phyloP scores from a whole-genome alignment of 2,888 invertebrate species.

The Nemapogon koenigi region DNA sequence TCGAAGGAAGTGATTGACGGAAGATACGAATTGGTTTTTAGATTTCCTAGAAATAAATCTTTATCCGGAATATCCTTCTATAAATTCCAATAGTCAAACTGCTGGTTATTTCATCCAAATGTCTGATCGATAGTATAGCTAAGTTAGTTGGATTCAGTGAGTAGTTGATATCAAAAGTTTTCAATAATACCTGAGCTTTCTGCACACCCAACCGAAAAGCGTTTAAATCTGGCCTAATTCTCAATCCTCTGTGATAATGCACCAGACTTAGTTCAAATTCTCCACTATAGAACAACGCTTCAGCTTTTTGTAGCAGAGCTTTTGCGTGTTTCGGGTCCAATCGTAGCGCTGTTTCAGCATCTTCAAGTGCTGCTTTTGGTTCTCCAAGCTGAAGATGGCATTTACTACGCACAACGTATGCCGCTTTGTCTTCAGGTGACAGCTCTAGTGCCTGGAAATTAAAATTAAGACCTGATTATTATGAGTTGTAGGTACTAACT shows the following conservation, averaged over 20 bases:
- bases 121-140: too few species aligned
- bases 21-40: too few species aligned
- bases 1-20: too few species aligned
- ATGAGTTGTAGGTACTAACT: too few species aligned
- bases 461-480: too few species aligned
- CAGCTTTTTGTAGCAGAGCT: slow-evolving; percentile 89
- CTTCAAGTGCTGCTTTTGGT: slow-evolving; percentile 78
- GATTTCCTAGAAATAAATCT: too few species aligned
- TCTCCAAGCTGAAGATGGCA: slow-evolving; percentile 88
- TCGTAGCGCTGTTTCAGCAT: slow-evolving; percentile 83
- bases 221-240: slow-evolving; percentile 83
- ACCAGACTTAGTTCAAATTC: slow-evolving; percentile 94
- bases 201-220: slow-evolving; percentile 83
- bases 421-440: slow-evolving; percentile 83
- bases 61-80: too few species aligned
- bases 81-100: too few species aligned
- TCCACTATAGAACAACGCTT: slow-evolving; percentile 88
- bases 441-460: slow-evolving; percentile 82
- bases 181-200: slow-evolving; percentile 79
- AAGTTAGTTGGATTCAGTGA: too few species aligned
- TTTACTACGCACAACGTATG: slow-evolving; percentile 86
- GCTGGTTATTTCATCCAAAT: too few species aligned
- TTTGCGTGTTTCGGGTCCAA: slow-evolving; percentile 75
- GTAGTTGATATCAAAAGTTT: not conserved
- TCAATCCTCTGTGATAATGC: slow-evolving; percentile 87